Evolutionary conservation across 2,113 vertebrate genomes (phyloP).

Genomic region (Hiodon alosoides): DNA sequence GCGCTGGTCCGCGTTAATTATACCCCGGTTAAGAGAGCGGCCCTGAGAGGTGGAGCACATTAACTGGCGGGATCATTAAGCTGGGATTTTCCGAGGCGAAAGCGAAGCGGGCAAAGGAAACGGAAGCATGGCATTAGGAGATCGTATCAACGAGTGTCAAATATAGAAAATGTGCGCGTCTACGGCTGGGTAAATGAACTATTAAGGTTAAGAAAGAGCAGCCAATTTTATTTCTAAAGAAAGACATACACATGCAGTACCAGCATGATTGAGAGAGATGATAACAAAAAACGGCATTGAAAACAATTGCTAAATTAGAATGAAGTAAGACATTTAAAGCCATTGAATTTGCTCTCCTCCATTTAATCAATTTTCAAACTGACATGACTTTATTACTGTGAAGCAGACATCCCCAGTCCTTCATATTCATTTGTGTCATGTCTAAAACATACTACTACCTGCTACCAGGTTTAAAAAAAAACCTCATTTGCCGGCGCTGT

Average conservation of each 20-base stretch:
- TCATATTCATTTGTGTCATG: neutral
- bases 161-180: neutral
- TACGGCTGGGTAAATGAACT: neutral
- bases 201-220: neutral
- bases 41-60: neutral
- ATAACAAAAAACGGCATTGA: too few species aligned
- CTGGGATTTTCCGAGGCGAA: neutral
- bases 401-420: neutral
- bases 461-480: neutral
- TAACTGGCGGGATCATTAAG: neutral
- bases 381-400: neutral
- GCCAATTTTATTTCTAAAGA: neutral
- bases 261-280: too few species aligned
- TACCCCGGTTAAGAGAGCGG: neutral
- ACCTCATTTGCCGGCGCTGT: neutral
- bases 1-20: neutral
- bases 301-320: too few species aligned
- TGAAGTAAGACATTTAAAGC: too few species aligned
- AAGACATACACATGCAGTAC: neutral
- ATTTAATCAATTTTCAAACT: too few species aligned
- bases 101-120: neutral
- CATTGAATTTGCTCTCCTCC: too few species aligned
- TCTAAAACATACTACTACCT: neutral
- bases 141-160: neutral
- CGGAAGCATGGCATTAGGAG: neutral